These are phyloP conservation scores for Buceros bicornis DNA, from an alignment of 2,797 vertebrate genomes.

Conservation along the genomic window DNA sequence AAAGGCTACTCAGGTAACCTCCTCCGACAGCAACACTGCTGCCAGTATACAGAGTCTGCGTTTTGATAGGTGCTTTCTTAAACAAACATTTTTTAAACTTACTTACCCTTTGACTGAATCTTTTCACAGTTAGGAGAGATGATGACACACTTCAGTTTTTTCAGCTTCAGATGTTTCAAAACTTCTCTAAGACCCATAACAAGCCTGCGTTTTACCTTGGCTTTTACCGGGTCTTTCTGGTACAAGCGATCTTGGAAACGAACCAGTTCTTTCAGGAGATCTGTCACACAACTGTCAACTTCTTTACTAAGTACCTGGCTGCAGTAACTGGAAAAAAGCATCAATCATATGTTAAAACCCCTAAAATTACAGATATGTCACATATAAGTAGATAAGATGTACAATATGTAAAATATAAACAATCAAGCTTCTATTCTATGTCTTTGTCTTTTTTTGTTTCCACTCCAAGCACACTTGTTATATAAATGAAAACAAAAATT, in stretches of 20 bases:
- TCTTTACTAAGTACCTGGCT: constrained; percentile 97
- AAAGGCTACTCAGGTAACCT: neutral
- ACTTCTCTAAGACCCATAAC: constrained; percentile 98
- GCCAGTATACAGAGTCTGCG: neutral
- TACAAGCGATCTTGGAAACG: constrained; percentile 98
- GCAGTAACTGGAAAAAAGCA: constrained; percentile 88
- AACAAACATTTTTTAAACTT: neutral
- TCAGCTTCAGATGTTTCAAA: constrained; percentile 93
- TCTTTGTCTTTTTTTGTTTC: neutral
- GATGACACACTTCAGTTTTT: constrained; percentile 93
- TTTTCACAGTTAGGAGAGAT: constrained; percentile 99
- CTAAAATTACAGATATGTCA: neutral
- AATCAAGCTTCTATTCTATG: neutral
- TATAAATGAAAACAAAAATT: neutral
- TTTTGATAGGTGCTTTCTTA: neutral
- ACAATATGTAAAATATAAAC: neutral
- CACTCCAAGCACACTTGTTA: neutral
- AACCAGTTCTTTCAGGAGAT: constrained; percentile 93
- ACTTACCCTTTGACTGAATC: constrained; percentile 93
- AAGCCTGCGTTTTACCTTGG: constrained; percentile 93
- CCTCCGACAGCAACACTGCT: neutral
- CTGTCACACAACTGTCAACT: constrained; percentile 91
- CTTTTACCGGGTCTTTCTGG: constrained; percentile 97
- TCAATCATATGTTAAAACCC: neutral
- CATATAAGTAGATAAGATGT: neutral